Base-by-base conservation (phyloP, 2,888 invertebrate species). In the Pyralis farinalis region DNA sequence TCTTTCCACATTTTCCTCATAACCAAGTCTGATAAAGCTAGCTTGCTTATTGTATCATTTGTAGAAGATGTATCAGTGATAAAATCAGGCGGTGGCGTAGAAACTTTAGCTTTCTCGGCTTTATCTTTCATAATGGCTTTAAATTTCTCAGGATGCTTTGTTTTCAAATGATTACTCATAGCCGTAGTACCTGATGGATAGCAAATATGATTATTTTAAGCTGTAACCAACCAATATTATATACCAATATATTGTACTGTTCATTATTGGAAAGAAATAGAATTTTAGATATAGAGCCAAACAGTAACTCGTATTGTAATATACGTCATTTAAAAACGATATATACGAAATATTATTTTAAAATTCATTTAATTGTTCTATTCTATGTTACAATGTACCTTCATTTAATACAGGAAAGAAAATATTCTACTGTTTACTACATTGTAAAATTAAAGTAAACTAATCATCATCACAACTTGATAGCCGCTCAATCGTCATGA, bases 101-200 rank as follows among this genome's bases (percentile, higher is more conserved):
- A 7, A 25, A 25, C n/a, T 25, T 25, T n/a, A 25, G 1, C 1
- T 25, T 25, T n/a, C 7, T n/a, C 30, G 10, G 30, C 10, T 11
- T 30, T 30, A 11, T 10, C 10, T 30, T 30, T 30, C 5, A 8
- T 30, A 6, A 30, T 7, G 1, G n/a, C 6, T 20, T 16, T 20
- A 32, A 38, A 43, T 4, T 39, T 22, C 3, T 44, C 37, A 37
- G 44, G 40, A 41, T 44, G 44, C 41, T 44, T 41, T 12, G 34
- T 34, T 27, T 44, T 44, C 16, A 44, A 37, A 41, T 44, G 37
- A 37, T 44, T 44, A 10, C 11, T 41, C 44, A 44, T 41, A 3
- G 44, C 40, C 9, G 44, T 37, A 27, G 44, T 44, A 44, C 40
- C 37, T 40, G 21, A 12, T 33, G 7, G 25, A 6, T 16, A 8